A percentile compares a stretch with the other conserved stretches of the same genome.
Conservation (phyloP, 2,797 vertebrate species). For the Rousettus madagascariensis region DNA sequence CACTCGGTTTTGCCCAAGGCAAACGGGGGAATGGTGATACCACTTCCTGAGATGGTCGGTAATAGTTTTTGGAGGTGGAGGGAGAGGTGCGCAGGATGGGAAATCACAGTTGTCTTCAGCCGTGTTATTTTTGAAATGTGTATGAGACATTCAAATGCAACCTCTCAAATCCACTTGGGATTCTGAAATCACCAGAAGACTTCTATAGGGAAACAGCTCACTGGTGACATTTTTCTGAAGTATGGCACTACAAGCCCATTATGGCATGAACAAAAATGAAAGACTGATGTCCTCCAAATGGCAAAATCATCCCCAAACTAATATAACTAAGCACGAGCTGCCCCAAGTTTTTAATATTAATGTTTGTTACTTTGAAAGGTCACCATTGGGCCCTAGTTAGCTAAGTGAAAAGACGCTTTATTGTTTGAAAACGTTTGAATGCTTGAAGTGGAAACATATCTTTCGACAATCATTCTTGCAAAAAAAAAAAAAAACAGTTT, state of each 20-base stretch:
- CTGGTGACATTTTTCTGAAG: conserved; percentile 78
- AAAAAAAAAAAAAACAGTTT: conserved; percentile 57
- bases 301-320: neutral
- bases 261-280: conserved; percentile 75
- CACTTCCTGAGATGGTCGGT: neutral
- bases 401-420: conserved; percentile 63
- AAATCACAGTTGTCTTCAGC: neutral
- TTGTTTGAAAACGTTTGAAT: conserved; percentile 18
- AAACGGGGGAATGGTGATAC: neutral
- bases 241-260: conserved; percentile 57
- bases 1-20: neutral
- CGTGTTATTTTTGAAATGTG: neutral
- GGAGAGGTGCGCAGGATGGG: neutral
- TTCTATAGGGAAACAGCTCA: conserved; percentile 55
- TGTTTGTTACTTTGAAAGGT: conserved; percentile 76
- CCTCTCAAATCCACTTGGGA: neutral
- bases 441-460: conserved; percentile 57
- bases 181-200: conserved; percentile 60
- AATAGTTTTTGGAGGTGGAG: neutral
- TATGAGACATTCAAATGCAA: neutral
- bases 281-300: conserved; percentile 1
- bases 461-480: conserved; percentile 53
- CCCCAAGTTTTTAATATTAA: conserved; percentile 41
- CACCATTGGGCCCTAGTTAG: conserved; percentile 70
- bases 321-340: neutral